phyloP scores from a whole-genome alignment of 2,888 invertebrate species.

The Seladonia tumulorum region DNA sequence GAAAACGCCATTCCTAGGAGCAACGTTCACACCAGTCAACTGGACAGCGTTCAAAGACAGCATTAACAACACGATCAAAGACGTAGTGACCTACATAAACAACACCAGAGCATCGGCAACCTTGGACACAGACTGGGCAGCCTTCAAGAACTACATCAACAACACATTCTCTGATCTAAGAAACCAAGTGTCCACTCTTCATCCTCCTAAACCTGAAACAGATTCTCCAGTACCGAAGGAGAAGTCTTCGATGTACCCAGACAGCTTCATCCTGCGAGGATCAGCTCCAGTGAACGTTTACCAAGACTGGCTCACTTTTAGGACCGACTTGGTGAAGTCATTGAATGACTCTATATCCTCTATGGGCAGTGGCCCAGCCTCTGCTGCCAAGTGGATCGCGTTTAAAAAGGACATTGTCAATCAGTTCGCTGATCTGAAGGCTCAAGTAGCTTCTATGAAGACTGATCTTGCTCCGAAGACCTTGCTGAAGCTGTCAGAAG shows the following conservation, averaged over 20 bases:
- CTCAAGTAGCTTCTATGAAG: slow-evolving; percentile 37
- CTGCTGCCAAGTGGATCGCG: slow-evolving; percentile 57
- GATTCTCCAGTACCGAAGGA: not conserved
- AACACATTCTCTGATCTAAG: slow-evolving; percentile 68
- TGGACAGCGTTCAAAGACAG: slow-evolving; percentile 68
- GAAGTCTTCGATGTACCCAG: not conserved
- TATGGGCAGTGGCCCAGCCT: slow-evolving; percentile 47
- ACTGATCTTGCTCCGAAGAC: slow-evolving; percentile 24
- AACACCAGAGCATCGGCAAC: slow-evolving; percentile 29
- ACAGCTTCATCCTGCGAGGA: slow-evolving; percentile 27
- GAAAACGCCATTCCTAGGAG: not conserved
- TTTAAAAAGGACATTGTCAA: slow-evolving; percentile 56
- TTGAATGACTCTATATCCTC: slow-evolving; percentile 63
- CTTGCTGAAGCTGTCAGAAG: slow-evolving; percentile 6
- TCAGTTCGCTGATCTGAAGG: slow-evolving; percentile 58
- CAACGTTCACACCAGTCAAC: slow-evolving; percentile 30
- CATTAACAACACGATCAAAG: slow-evolving; percentile 71
- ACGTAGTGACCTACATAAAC: slow-evolving; percentile 65
- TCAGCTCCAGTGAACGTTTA: not conserved
- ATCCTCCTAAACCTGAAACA: slow-evolving; percentile 37
- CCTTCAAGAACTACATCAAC: slow-evolving; percentile 69
- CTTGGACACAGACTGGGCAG: slow-evolving; percentile 63
- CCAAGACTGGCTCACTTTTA: slow-evolving; percentile 70
- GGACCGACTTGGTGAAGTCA: slow-evolving; percentile 52
- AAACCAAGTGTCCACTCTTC: slow-evolving; percentile 61